These are phyloP conservation scores for Tolmerus cingulatus DNA, from an alignment of 2,888 invertebrate genomes.

Conservation along the genomic window DNA sequence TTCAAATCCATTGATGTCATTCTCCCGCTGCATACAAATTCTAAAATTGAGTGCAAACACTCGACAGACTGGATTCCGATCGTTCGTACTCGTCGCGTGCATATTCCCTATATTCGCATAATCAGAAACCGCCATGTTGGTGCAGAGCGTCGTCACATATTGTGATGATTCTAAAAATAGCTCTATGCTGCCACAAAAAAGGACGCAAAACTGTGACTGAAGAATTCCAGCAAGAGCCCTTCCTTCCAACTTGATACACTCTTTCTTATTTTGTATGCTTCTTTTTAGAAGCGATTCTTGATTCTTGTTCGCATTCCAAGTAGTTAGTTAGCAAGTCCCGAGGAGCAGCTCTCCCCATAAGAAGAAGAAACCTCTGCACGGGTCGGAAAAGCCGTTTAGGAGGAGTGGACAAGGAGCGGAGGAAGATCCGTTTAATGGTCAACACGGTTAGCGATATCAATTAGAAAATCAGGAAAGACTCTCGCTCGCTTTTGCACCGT, in stretches of 20 bases:
- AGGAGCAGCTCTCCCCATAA: background rate
- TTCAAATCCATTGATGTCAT: background rate
- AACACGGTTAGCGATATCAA: background rate
- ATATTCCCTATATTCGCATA: background rate
- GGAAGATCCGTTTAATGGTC: background rate
- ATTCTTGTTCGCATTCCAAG: background rate
- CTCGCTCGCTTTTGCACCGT: background rate
- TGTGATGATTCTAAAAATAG: background rate
- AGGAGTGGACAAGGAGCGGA: background rate
- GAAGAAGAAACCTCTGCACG: background rate
- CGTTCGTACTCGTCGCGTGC: background rate
- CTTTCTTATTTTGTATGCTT: background rate
- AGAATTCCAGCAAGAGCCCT: background rate
- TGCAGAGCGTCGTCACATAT: background rate
- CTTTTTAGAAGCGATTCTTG: background rate
- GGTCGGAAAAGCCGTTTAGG: background rate
- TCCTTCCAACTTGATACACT: background rate
- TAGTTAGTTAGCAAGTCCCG: background rate
- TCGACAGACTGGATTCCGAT: background rate
- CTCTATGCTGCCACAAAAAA: background rate
- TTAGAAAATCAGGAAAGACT: background rate
- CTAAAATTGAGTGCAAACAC: background rate
- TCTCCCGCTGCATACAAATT: background rate
- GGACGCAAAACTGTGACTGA: background rate
- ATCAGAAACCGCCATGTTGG: background rate